phyloP scores from a whole-genome alignment of 1,140 invertebrate species.

The Idris sp. region DNA sequence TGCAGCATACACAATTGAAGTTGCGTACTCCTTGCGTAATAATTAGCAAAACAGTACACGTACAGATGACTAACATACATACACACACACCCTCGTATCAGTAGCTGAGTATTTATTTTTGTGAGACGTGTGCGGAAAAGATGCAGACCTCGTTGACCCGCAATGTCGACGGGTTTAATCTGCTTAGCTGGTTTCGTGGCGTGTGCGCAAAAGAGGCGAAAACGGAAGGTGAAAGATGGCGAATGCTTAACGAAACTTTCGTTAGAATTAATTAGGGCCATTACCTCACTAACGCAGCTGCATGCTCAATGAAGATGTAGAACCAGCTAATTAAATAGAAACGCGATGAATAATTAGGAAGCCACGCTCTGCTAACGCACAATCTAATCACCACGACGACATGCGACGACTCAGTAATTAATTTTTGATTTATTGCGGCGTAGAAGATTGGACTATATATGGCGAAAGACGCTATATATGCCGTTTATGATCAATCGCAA shows the following conservation, averaged over 20 bases:
- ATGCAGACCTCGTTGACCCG: slow-evolving; percentile 51
- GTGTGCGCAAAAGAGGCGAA: slow-evolving; percentile 17
- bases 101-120: slow-evolving; percentile 23
- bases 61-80: too few species aligned
- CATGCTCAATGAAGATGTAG: slow-evolving; percentile 63
- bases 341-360: slow-evolving; percentile 62
- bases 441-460: slow-evolving; percentile 13
- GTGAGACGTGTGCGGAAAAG: slow-evolving; percentile 4
- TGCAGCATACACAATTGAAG: background rate
- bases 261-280: slow-evolving; percentile 63
- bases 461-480: slow-evolving; percentile 19
- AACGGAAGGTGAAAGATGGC: slow-evolving; percentile 41
- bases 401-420: slow-evolving; percentile 51
- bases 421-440: slow-evolving; percentile 55
- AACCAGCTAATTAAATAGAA: slow-evolving; percentile 64
- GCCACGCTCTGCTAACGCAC: slow-evolving; percentile 30
- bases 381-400: slow-evolving; percentile 58
- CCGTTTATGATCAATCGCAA: slow-evolving; percentile 16
- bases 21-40: slow-evolving; percentile 2
- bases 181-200: slow-evolving; percentile 24
- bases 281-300: slow-evolving; percentile 61
- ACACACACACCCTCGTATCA: too few species aligned
- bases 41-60: slow-evolving; percentile 1
- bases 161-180: slow-evolving; percentile 39
- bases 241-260: slow-evolving; percentile 60